These are phyloP conservation scores for Pseudomyrmex cubaensis DNA, from an alignment of 1,140 invertebrate species.

Conservation along the genomic window DNA sequence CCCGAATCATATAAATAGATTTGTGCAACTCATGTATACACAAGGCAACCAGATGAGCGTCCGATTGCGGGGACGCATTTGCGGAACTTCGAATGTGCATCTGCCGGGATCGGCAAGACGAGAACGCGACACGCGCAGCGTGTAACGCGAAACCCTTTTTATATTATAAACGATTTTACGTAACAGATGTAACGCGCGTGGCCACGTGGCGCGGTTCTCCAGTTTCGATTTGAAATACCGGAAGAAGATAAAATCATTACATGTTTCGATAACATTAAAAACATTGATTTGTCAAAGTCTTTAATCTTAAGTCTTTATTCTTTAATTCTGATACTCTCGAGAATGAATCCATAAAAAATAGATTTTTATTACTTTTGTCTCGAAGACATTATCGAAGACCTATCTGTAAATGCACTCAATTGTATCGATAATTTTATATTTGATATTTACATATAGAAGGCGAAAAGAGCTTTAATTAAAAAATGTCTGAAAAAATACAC, in stretches of 20 bases:
- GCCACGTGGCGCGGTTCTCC: conserved; percentile 34
- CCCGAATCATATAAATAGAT: conserved; percentile 5
- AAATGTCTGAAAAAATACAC: not conserved
- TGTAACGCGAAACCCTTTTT: conserved; percentile 66
- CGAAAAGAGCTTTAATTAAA: not conserved
- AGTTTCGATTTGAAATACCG: conserved; percentile 15
- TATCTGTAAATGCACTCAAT: no score
- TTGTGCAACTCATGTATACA: conserved; percentile 32
- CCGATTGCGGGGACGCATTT: conserved; percentile 10
- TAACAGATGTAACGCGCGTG: conserved; percentile 76
- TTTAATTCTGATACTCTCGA: no score
- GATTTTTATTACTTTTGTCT: no score
- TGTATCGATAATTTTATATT: not conserved
- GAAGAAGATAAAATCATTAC: conserved; percentile 25
- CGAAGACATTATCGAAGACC: no score
- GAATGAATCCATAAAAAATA: no score
- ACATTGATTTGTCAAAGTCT: no score
- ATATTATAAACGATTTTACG: conserved; percentile 66
- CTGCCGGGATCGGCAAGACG: conserved; percentile 64
- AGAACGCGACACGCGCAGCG: conserved; percentile 61
- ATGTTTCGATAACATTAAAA: not conserved
- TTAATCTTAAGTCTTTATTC: no score
- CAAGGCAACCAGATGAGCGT: not conserved
- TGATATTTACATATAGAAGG: not conserved
- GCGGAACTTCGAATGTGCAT: conserved; percentile 47